Conservation (phyloP, 2,113 vertebrate species). For the Uria lomvia region DNA sequence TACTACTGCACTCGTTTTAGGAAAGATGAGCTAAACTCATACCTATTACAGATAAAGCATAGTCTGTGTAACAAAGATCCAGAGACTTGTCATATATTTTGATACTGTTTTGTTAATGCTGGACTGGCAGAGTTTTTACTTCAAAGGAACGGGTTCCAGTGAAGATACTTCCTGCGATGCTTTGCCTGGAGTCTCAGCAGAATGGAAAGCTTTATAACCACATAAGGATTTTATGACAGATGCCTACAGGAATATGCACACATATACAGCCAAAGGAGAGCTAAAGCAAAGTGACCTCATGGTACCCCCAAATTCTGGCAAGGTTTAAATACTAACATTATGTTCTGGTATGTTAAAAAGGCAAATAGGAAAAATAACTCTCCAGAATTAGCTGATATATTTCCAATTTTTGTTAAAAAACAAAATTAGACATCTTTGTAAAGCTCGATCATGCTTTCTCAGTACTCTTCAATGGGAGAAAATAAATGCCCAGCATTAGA, state of each 20-base stretch:
- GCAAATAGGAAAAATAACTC: neutral
- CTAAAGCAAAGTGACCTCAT: neutral
- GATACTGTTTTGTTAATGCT: conserved; percentile 1
- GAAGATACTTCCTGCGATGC: neutral
- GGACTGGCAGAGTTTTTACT: conserved; percentile 5
- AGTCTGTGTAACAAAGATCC: neutral
- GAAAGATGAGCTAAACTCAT: neutral
- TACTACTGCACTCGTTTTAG: neutral
- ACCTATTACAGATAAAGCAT: neutral
- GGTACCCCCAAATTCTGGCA: neutral
- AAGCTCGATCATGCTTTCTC: neutral
- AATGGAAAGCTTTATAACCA: conserved; percentile 27
- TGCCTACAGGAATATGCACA: neutral
- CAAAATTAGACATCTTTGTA: neutral
- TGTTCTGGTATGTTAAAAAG: neutral
- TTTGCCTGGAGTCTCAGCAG: neutral
- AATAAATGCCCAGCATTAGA: fast-evolving
- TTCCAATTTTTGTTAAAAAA: neutral
- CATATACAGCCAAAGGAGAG: neutral
- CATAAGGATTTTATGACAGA: conserved; percentile 2
- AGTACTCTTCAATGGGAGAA: neutral
- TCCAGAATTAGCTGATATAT: neutral
- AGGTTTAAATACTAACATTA: neutral
- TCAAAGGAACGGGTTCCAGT: neutral
- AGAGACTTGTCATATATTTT: neutral